Conservation (phyloP, 2,888 invertebrate genomes). For the Ochropleura leucogaster region DNA sequence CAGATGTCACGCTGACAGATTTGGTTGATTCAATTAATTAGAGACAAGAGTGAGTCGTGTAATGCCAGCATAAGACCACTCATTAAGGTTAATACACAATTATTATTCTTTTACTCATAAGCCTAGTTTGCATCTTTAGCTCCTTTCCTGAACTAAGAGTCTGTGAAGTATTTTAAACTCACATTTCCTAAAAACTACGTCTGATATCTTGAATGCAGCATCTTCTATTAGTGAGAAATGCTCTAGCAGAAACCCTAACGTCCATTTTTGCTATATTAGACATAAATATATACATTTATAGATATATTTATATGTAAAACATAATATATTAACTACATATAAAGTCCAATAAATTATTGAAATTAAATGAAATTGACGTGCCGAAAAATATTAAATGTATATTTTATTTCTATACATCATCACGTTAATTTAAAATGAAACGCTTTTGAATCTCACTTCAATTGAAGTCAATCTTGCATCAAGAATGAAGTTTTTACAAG, state of each 20-base stretch:
- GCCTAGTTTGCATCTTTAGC: neutral
- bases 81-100: neutral
- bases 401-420: slow-evolving; percentile 4
- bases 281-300: slow-evolving; percentile 63
- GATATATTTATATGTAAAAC: slow-evolving; percentile 62
- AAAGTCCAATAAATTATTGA: slow-evolving; percentile 51
- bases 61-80: neutral
- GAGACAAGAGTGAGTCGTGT: neutral
- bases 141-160: neutral
- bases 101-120: neutral
- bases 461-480: slow-evolving; percentile 48
- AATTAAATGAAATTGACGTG: slow-evolving; percentile 24
- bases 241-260: slow-evolving; percentile 72
- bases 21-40: slow-evolving; percentile 14
- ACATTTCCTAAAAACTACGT: slow-evolving; percentile 18
- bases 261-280: slow-evolving; percentile 74
- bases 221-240: slow-evolving; percentile 52
- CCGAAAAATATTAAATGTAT: neutral
- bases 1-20: neutral
- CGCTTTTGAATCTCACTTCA: slow-evolving; percentile 30
- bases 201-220: slow-evolving; percentile 36
- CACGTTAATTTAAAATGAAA: slow-evolving; percentile 5
- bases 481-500: slow-evolving; percentile 31
- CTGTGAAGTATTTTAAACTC: slow-evolving; percentile 8
- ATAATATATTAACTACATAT: slow-evolving; percentile 53